Percentiles rank a stretch among this genome's conserved stretches.
These are phyloP conservation scores for Sigmodon hispidus DNA, from an alignment of 2,113 vertebrate genomes.

Conservation along the genomic window DNA sequence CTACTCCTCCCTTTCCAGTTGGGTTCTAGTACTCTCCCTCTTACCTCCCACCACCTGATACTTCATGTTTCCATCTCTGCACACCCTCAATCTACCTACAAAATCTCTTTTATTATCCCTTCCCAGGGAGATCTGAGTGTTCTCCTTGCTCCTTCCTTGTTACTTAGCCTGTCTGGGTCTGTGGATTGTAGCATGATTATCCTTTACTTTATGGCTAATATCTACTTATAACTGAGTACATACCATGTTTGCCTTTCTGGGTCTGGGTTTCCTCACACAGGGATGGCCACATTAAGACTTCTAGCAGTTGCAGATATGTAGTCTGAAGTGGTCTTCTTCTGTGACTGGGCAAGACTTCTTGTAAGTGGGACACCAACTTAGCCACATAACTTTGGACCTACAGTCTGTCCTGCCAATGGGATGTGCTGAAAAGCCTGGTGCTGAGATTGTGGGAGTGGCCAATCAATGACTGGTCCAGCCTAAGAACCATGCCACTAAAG, in stretches of 20 bases:
- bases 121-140: background rate
- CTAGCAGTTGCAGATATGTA: background rate
- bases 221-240: background rate
- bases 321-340: background rate
- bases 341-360: background rate
- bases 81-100: background rate
- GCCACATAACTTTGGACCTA: background rate
- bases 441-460: background rate
- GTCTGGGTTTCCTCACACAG: background rate
- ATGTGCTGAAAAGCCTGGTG: background rate
- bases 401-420: background rate
- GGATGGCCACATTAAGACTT: background rate
- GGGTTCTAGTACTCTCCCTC: background rate
- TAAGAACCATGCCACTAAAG: background rate
- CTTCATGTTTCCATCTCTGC: too few relatives aligned
- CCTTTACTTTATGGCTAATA: background rate
- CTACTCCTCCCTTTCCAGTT: background rate
- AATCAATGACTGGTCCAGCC: background rate
- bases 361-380: background rate
- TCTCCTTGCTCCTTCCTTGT: background rate
- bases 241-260: background rate
- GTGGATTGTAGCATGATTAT: background rate
- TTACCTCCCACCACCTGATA: background rate
- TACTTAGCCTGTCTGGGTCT: background rate
- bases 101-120: background rate